These are phyloP conservation scores for Bufo gargarizans DNA, from an alignment of 2,113 vertebrate genomes.

Conservation along the genomic window DNA sequence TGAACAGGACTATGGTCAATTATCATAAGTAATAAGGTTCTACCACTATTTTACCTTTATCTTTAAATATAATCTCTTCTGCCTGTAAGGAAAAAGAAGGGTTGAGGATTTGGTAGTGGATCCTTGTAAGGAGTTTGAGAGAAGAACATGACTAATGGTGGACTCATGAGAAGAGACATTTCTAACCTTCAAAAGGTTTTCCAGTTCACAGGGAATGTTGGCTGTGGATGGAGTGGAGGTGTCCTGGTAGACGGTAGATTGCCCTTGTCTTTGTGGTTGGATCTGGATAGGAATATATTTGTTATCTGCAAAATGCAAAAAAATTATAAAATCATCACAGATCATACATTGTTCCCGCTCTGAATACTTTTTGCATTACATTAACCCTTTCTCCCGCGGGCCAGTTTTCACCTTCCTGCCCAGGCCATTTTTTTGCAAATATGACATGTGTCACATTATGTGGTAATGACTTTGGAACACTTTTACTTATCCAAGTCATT, in stretches of 20 bases:
- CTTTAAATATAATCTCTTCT: constrained; percentile 17
- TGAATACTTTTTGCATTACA: too few species aligned
- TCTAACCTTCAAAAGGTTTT: background rate
- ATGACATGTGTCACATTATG: too few species aligned
- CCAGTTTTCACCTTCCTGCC: too few species aligned
- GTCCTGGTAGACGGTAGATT: background rate
- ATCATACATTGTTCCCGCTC: too few species aligned
- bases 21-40: background rate
- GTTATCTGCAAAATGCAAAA: background rate
- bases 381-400: too few species aligned
- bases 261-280: background rate
- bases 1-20: background rate
- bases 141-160: background rate
- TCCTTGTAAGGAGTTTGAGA: background rate
- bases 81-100: background rate
- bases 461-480: too few species aligned
- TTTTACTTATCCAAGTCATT: too few species aligned
- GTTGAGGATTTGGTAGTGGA: background rate
- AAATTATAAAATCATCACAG: background rate
- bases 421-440: too few species aligned
- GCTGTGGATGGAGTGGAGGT: background rate
- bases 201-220: background rate
- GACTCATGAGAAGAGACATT: background rate
- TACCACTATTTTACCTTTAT: constrained; percentile 10
- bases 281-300: background rate